Evolutionary conservation across 2,888 invertebrate species (phyloP).

Genomic region (Folsomia candida): DNA sequence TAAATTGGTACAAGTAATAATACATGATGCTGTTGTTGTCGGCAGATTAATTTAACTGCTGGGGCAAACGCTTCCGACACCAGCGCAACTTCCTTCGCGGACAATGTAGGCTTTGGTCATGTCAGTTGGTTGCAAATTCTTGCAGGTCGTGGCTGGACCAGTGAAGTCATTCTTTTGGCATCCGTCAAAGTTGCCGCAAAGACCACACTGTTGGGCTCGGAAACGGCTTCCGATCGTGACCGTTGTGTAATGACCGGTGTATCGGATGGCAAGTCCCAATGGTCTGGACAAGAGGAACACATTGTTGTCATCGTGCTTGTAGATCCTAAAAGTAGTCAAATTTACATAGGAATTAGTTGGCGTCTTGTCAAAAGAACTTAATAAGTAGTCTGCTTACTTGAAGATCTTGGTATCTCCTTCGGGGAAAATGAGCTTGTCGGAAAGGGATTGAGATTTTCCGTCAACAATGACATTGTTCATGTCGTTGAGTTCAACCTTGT

Average conservation of each 20-base stretch:
- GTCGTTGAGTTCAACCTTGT: conserved; percentile 47
- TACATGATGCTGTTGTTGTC: no score
- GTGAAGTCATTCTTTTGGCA: no score
- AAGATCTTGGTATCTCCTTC: conserved; percentile 48
- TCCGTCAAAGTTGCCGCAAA: no score
- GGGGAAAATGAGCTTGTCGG: conserved; percentile 43
- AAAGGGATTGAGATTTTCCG: conserved; percentile 37
- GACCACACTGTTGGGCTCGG: conserved; percentile 39
- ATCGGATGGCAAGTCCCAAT: conserved; percentile 45
- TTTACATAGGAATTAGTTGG: no score
- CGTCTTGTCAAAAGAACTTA: no score
- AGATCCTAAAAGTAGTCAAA: conserved; percentile 34
- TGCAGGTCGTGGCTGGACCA: no score
- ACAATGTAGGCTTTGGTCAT: conserved; percentile 50
- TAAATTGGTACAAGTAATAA: no score
- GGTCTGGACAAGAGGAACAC: conserved; percentile 43
- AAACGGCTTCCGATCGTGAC: conserved; percentile 48
- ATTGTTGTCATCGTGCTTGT: conserved; percentile 47
- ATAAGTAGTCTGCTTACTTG: conserved; percentile 46
- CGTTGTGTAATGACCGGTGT: conserved; percentile 49
- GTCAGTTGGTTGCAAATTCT: conserved; percentile 40
- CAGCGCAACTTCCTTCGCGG: no score
- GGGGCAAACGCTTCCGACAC: conserved; percentile 20
- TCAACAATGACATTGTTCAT: conserved; percentile 44
- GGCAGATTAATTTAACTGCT: conserved; percentile 9